These are phyloP conservation scores for Mirza zaza DNA, from an alignment of 2,113 vertebrate genomes.

Conservation along the genomic window DNA sequence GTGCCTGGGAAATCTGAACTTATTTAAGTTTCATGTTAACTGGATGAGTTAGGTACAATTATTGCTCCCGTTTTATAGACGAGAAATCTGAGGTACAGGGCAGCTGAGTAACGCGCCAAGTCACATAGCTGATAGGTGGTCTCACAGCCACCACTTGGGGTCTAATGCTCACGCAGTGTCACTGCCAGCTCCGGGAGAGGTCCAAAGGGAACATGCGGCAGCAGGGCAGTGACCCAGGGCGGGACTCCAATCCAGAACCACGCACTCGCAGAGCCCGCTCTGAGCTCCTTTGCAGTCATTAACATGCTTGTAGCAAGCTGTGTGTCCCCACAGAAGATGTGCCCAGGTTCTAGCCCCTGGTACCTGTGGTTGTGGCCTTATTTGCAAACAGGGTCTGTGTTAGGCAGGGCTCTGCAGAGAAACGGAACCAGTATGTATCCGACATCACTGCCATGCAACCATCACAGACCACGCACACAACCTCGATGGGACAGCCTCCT, in stretches of 20 bases:
- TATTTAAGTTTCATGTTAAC: neutral
- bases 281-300: no score
- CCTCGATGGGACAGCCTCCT: no score
- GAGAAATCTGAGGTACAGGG: neutral
- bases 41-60: accelerated
- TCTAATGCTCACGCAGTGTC: accelerated
- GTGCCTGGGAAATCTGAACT: neutral
- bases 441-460: no score
- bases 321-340: no score
- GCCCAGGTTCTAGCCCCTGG: neutral
- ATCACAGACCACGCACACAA: no score
- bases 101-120: no score
- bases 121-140: neutral
- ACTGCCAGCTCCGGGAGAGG: neutral
- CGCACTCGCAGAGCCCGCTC: no score
- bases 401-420: no score
- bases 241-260: neutral
- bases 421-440: no score
- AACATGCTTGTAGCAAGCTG: neutral
- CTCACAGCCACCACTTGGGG: neutral
- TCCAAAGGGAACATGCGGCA: neutral
- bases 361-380: neutral
- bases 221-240: no score
- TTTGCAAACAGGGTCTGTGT: neutral
- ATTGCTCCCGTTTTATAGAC: neutral